Evolutionary conservation across 1,140 invertebrate genomes (phyloP).

Genomic region (Whitmania pigra): DNA sequence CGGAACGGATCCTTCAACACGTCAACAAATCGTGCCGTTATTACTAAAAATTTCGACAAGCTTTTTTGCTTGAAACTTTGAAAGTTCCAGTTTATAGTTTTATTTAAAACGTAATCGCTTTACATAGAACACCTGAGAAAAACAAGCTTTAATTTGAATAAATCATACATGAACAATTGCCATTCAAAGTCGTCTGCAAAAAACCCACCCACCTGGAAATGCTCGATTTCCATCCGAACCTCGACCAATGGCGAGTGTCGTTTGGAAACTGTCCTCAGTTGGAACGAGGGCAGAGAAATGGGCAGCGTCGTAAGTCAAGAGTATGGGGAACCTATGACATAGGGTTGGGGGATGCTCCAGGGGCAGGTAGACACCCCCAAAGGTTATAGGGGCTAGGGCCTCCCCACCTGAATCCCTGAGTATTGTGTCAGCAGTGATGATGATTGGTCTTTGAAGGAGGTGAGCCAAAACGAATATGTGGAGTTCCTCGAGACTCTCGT

Average conservation of each 20-base stretch:
- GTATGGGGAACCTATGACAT: constrained; percentile 40
- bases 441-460: constrained; percentile 66
- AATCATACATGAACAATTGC: no score
- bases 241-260: no score
- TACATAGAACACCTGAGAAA: no score
- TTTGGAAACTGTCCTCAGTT: constrained; percentile 28
- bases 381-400: constrained; percentile 73
- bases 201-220: no score
- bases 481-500: constrained; percentile 73
- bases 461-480: constrained; percentile 75
- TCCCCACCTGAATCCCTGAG: constrained; percentile 53
- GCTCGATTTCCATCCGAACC: no score
- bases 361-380: constrained; percentile 77
- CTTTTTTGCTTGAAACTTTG: no score
- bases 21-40: no score
- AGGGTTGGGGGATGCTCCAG: constrained; percentile 52
- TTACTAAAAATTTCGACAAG: no score
- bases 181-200: no score
- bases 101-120: no score
- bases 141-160: no score
- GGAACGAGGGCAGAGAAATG: constrained; percentile 78
- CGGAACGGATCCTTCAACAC: constrained; percentile 51
- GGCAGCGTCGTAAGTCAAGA: constrained; percentile 74
- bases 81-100: no score
- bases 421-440: constrained; percentile 75